phyloP scores from a whole-genome alignment of 2,888 invertebrate genomes.

The Euzophera pinguis region DNA sequence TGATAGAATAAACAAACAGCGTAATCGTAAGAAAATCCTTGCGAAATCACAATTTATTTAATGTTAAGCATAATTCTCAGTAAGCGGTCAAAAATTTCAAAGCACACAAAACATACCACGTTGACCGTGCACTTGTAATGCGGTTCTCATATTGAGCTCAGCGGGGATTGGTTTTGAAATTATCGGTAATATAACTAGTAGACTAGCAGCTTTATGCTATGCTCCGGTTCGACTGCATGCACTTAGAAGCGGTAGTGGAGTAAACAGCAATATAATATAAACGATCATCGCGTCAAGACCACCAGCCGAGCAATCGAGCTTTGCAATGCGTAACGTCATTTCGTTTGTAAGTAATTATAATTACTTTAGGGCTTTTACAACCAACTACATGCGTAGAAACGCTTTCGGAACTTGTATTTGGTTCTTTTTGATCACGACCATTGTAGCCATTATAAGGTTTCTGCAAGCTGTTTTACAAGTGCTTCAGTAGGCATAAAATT shows the following conservation, averaged over 20 bases:
- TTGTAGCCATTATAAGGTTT: too few species aligned
- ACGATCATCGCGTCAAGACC: slow-evolving; percentile 9
- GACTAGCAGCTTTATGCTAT: slow-evolving; percentile 12
- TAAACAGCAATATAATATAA: slow-evolving; percentile 13
- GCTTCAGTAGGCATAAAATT: too few species aligned
- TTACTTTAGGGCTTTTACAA: not conserved
- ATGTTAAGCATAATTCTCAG: not conserved
- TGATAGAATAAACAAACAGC: too few species aligned
- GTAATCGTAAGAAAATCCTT: not conserved
- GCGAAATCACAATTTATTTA: not conserved
- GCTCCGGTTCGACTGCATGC: slow-evolving; percentile 12
- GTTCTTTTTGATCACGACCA: too few species aligned
- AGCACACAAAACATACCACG: slow-evolving; percentile 7
- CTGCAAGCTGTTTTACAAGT: too few species aligned
- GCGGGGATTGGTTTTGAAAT: slow-evolving; percentile 6
- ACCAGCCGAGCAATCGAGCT: not conserved
- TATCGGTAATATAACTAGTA: slow-evolving; percentile 6
- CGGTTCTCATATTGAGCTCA: slow-evolving; percentile 1
- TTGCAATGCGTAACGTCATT: not conserved
- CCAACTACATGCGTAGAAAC: not conserved
- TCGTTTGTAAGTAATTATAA: slow-evolving; percentile 1
- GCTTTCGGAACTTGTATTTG: too few species aligned
- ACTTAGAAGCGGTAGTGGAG: slow-evolving; percentile 9
- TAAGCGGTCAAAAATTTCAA: not conserved
- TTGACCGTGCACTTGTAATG: slow-evolving; percentile 4